Percentiles rank a stretch among this genome's conserved stretches.
Conservation (phyloP, 2,888 invertebrate genomes). For the Cosmopolites sordidus region DNA sequence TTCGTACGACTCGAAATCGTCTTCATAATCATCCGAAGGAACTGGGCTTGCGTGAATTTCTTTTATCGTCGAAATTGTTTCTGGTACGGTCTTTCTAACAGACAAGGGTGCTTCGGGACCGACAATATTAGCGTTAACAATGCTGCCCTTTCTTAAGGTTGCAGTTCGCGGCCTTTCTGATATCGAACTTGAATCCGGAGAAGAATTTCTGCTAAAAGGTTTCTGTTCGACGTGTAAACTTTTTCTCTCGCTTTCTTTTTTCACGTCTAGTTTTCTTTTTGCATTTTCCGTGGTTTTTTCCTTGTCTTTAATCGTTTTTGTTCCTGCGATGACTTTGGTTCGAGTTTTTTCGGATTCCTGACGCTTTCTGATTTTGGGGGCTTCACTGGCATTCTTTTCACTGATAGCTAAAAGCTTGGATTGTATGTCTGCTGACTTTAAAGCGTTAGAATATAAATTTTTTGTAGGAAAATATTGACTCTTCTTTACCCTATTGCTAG, state of each 20-base stretch:
- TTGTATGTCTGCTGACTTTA: constrained; percentile 25
- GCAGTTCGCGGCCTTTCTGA: constrained; percentile 46
- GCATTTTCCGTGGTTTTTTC: background rate
- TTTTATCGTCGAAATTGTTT: background rate
- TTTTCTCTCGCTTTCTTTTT: background rate
- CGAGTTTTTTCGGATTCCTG: background rate
- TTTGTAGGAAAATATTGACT: constrained; percentile 46
- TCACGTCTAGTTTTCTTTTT: background rate
- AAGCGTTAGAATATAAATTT: constrained; percentile 40
- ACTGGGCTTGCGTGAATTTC: constrained; percentile 9
- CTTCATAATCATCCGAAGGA: constrained; percentile 47
- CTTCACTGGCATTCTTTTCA: background rate
- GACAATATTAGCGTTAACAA: constrained; percentile 42
- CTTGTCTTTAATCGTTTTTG: background rate
- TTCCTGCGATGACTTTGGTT: background rate
- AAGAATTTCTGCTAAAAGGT: constrained; percentile 4
- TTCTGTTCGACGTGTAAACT: background rate
- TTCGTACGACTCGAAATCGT: constrained; percentile 57
- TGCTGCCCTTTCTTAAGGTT: constrained; percentile 43
- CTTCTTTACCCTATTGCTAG: constrained; percentile 40
- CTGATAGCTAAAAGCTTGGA: background rate
- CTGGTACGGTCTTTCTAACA: constrained; percentile 10
- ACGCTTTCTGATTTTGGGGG: background rate
- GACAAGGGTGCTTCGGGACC: constrained; percentile 39
- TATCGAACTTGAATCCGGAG: constrained; percentile 33